Percentiles rank a stretch among this genome's conserved stretches.
Evolutionary conservation across 2,113 vertebrate genomes (phyloP).

Genomic region (Equus quagga): DNA sequence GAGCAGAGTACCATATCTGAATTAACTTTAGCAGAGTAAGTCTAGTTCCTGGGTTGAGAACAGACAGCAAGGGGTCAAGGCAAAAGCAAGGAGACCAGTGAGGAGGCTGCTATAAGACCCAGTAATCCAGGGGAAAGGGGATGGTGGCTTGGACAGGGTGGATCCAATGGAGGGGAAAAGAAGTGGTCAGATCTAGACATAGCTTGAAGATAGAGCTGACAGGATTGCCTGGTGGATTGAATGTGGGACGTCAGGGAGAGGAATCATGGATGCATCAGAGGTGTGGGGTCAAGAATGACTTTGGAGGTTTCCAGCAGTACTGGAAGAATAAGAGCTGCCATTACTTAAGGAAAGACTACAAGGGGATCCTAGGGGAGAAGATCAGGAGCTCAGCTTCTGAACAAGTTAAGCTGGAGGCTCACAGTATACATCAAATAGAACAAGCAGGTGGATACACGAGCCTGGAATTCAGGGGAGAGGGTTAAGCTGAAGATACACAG

Average conservation of each 20-base stretch:
- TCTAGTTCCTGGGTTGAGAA: background rate
- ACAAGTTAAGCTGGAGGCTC: background rate
- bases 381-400: slow-evolving; percentile 21
- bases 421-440: slow-evolving; percentile 21
- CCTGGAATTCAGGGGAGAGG: background rate
- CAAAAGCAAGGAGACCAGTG: background rate
- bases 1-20: background rate
- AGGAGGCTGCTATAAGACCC: background rate
- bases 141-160: background rate
- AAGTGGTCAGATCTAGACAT: background rate
- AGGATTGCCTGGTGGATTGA: slow-evolving; percentile 12
- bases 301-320: background rate
- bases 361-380: background rate
- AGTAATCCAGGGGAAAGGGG: background rate
- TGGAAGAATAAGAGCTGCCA: background rate
- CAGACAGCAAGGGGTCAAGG: background rate
- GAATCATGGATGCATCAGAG: slow-evolving; percentile 4
- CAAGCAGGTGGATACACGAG: background rate
- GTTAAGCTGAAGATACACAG: background rate
- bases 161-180: background rate
- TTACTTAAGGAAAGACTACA: background rate
- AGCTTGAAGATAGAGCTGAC: slow-evolving; percentile 4
- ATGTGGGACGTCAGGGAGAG: background rate
- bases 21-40: slow-evolving; percentile 40
- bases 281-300: background rate